Evolutionary conservation across 2,113 vertebrate genomes (phyloP).

Genomic region (Proterorhinus semilunaris): DNA sequence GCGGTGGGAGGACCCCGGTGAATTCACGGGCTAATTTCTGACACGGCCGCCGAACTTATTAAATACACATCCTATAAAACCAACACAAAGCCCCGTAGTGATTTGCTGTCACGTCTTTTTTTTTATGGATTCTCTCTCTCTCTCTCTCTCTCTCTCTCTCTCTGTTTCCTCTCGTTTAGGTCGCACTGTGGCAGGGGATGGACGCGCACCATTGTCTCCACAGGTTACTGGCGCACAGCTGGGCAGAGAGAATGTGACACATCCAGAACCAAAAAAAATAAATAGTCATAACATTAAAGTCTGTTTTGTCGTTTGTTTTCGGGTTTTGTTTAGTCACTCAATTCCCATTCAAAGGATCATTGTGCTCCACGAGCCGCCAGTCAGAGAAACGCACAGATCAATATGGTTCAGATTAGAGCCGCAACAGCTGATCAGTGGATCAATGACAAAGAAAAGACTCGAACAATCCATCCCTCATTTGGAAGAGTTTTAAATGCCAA

Average conservation of each 20-base stretch:
- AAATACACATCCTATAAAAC: constrained; percentile 28
- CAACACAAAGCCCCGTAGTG: constrained; percentile 4
- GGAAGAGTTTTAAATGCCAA: not conserved
- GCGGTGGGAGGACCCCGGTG: constrained; percentile 65
- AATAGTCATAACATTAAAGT: no score
- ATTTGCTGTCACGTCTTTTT: constrained; percentile 33
- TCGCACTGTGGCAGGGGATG: constrained; percentile 42
- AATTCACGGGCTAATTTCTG: constrained; percentile 60
- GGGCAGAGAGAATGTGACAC: constrained; percentile 43
- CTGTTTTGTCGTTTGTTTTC: no score
- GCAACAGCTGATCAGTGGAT: constrained; percentile 3
- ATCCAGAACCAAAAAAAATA: not conserved
- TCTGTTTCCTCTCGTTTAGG: constrained; percentile 6
- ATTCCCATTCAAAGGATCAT: not conserved
- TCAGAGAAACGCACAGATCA: not conserved
- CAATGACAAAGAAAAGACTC: not conserved
- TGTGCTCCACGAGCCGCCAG: not conserved
- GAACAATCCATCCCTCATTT: not conserved
- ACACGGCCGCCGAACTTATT: constrained; percentile 57
- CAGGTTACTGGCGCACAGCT: constrained; percentile 53
- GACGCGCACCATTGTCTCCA: constrained; percentile 70
- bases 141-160: constrained; percentile 1
- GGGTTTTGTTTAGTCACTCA: not conserved
- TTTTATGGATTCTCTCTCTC: not conserved
- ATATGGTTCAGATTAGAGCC: constrained; percentile 1